These are phyloP conservation scores for Cygnus buccinator DNA, from an alignment of 2,113 vertebrate species.

Conservation along the genomic window DNA sequence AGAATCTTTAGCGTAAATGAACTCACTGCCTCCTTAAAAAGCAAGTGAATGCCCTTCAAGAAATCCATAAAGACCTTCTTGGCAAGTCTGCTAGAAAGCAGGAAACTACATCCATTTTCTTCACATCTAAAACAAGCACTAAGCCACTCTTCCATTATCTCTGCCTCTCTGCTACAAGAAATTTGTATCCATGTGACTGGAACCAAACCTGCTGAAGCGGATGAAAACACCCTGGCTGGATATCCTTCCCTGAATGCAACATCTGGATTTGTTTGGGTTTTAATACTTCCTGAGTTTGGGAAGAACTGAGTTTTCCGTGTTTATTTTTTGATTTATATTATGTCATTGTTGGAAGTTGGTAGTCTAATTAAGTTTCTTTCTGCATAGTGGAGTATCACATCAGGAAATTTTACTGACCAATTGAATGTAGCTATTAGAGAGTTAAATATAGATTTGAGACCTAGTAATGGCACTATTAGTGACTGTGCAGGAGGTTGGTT, in stretches of 20 bases:
- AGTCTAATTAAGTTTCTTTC: background rate
- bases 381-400: background rate
- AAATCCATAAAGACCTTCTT: background rate
- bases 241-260: background rate
- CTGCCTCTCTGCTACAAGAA: background rate
- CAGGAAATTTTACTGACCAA: background rate
- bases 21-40: background rate
- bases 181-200: background rate
- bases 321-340: background rate
- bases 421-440: background rate
- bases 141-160: background rate
- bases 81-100: background rate
- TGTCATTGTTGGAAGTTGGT: background rate
- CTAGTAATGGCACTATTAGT: background rate
- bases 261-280: background rate
- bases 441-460: constrained; percentile 15
- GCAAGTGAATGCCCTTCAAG: background rate
- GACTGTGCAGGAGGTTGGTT: background rate
- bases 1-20: background rate
- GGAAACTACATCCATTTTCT: background rate
- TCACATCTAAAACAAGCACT: background rate
- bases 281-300: background rate
- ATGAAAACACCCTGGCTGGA: background rate
- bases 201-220: background rate
- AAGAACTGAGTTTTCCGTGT: background rate